phyloP scores from a whole-genome alignment of 2,113 vertebrate species.

The Ammodytes dubius region DNA sequence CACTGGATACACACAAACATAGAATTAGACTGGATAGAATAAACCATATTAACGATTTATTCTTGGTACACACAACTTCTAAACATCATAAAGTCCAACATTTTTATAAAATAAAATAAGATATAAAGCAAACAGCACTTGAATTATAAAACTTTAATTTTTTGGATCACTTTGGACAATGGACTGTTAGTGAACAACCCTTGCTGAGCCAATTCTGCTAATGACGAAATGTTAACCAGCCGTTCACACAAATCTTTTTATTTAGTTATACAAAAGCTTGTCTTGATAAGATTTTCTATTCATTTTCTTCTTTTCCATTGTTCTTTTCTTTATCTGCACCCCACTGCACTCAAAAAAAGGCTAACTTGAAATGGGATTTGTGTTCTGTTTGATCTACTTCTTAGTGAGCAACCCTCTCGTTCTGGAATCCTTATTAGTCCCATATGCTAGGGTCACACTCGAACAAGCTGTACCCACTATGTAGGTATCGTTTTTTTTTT shows the following conservation, averaged over 20 bases:
- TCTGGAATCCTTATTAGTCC: constrained; percentile 65
- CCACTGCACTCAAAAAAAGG: not conserved
- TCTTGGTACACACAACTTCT: not conserved
- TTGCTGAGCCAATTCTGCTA: not conserved
- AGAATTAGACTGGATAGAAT: constrained; percentile 53
- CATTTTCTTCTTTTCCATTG: too few species aligned
- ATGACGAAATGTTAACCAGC: not conserved
- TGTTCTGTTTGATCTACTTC: constrained; percentile 47
- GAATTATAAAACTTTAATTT: not conserved
- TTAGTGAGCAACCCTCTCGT: constrained; percentile 41
- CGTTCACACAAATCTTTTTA: not conserved
- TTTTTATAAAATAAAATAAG: constrained; percentile 17
- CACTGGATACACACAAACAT: constrained; percentile 73
- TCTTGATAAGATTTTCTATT: not conserved
- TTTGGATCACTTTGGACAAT: not conserved
- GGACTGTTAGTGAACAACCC: not conserved
- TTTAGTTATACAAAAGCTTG: not conserved
- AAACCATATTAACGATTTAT: constrained; percentile 12
- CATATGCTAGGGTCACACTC: constrained; percentile 71
- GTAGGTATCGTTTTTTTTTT: not conserved
- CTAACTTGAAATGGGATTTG: not conserved
- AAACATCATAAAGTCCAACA: not conserved
- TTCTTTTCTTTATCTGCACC: not conserved
- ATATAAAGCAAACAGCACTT: not conserved
- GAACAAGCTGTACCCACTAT: constrained; percentile 25